Evolutionary conservation across 64 coral and sea anemone species (phyloP).

Genomic region (Pachyseris speciosa): DNA sequence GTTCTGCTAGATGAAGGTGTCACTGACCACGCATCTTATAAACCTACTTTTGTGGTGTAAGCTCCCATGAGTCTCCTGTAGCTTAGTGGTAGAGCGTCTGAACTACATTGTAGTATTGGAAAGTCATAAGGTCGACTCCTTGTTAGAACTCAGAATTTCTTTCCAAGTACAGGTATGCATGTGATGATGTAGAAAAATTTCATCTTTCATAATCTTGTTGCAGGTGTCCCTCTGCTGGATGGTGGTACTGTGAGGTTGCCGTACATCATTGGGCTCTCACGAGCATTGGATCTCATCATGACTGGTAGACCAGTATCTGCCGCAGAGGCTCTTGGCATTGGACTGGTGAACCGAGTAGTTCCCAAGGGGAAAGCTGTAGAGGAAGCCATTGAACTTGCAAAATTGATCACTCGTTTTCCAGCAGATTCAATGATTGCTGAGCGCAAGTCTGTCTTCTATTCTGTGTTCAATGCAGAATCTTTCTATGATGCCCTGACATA

Average conservation of each 20-base stretch:
- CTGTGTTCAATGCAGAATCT: constrained; percentile 87
- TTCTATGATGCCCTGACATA: constrained; percentile 90
- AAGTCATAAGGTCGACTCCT: too few species aligned
- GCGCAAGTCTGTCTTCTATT: constrained; percentile 81
- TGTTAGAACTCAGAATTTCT: too few species aligned
- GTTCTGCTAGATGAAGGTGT: too few species aligned
- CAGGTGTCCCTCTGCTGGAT: constrained; percentile 90
- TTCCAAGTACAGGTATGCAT: too few species aligned
- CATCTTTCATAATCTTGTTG: neutral
- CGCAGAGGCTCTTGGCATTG: constrained; percentile 84
- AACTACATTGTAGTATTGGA: too few species aligned
- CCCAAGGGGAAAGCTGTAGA: constrained; percentile 80
- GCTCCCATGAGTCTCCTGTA: too few species aligned
- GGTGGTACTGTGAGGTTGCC: constrained; percentile 88
- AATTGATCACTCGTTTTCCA: constrained; percentile 76
- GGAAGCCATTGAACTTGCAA: constrained; percentile 70
- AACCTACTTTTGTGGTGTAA: too few species aligned
- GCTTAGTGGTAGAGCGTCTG: too few species aligned
- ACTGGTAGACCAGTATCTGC: constrained; percentile 87
- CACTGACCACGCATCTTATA: too few species aligned
- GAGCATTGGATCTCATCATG: constrained; percentile 93
- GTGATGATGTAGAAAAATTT: neutral
- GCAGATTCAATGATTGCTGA: constrained; percentile 80
- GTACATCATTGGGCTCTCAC: constrained; percentile 89
- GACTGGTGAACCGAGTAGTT: constrained; percentile 86